These are phyloP conservation scores for Gasterosteus aculeatus DNA, from an alignment of 2,113 vertebrate genomes.

Conservation along the genomic window DNA sequence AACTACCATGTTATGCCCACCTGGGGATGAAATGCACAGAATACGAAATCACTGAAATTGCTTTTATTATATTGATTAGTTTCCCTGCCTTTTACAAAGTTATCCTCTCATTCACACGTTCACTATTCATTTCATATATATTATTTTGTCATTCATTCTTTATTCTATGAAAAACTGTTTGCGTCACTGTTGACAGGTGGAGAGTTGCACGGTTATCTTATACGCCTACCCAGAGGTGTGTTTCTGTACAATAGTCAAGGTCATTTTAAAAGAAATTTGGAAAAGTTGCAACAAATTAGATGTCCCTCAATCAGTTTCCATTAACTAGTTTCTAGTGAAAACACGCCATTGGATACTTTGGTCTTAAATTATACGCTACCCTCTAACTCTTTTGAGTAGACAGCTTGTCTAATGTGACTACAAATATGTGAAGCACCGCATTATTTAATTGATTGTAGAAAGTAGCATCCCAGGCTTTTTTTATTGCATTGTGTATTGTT, in stretches of 20 bases:
- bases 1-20: not conserved
- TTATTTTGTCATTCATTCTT: not conserved
- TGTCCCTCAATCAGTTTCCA: not conserved
- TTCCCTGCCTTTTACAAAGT: not conserved
- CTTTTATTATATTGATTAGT: not conserved
- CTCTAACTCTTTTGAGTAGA: too few relatives aligned
- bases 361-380: too few relatives aligned
- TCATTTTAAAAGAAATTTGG: not conserved
- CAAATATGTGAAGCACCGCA: not conserved
- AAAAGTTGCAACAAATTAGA: not conserved
- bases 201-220: not conserved
- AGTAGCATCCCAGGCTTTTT: not conserved
- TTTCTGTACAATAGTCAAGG: too few relatives aligned
- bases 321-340: not conserved
- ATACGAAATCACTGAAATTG: constrained; percentile 13
- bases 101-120: not conserved
- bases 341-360: not conserved
- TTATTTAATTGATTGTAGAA: not conserved
- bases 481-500: not conserved
- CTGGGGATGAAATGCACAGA: not conserved
- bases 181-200: not conserved
- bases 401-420: too few relatives aligned
- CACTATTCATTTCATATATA: not conserved
- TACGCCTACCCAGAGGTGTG: not conserved
- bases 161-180: not conserved